Base-by-base conservation (phyloP, 30 jellyfish, hydroid and myxozoan genomes). In the Aurelia sp. region DNA sequence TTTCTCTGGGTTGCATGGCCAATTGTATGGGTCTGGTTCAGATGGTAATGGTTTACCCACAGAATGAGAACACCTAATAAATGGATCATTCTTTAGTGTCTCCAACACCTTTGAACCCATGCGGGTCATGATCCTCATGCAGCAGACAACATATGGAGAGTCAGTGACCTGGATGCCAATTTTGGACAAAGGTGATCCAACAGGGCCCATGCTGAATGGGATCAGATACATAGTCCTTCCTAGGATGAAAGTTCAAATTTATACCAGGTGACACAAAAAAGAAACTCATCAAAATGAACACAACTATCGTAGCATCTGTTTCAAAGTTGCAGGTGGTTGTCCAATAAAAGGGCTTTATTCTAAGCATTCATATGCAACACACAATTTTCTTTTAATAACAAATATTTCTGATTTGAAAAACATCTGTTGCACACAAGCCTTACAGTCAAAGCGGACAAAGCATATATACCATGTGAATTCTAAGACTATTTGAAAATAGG, bases 1-100 rank as follows among this genome's bases (percentile, higher is more conserved):
- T 44, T 96, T 87, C 77, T 90, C 99, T 24, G 99, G 99, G 72
- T 96, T 96, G 94, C 99, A 96, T 30, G 99, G 99, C 99, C 99
- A 96, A 53, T 72, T 81, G 87, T 96, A 90, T 53, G 99, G 99
- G 72, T 86, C 98, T 58, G 96, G 92, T 64, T 87, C 97, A 31
- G 84, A 62, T 4, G 99, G 99, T 72, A 91, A 72, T 8, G 99
- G 99, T 64, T 71, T 61, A 12, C 98, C 98, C 60, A 96, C 99
- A 13, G 98, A 90, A 67, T 96, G 99, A 15, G 78, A 62, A 60
- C 99, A 90, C 44, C 90, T 74, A 8, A 96, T 97, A 82, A 96
- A 96, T 30, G 92, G 94, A 22, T 79, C 95, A 62, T 81, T 68
- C 66, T 66, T 67, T 20, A 96, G 84, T 5, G 72, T 35, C 9